A percentile compares a stretch with the other conserved stretches of the same genome.
Evolutionary conservation across 1,140 invertebrate species (phyloP).

Genomic region (Venustaconcha ellipsiformis): DNA sequence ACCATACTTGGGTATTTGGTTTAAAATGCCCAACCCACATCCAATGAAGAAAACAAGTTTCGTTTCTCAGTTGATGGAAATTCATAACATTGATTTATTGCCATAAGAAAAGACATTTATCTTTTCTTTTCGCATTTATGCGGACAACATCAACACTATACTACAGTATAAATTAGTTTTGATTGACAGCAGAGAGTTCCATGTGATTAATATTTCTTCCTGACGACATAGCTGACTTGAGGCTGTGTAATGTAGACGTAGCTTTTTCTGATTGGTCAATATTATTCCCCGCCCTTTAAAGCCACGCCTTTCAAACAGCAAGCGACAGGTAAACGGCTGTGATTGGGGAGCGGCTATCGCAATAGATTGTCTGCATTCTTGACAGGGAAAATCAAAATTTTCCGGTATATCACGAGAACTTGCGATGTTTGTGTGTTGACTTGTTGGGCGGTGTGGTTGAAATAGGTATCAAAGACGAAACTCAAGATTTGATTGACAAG

Average conservation of each 20-base stretch:
- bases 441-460: constrained; percentile 28
- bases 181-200: constrained; percentile 36
- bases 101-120: constrained; percentile 26
- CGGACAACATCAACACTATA: constrained; percentile 29
- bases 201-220: constrained; percentile 33
- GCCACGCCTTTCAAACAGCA: constrained; percentile 15
- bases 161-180: constrained; percentile 38
- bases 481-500: constrained; percentile 31
- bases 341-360: too few relatives aligned
- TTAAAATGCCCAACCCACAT: too few relatives aligned
- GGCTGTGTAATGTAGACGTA: constrained; percentile 4
- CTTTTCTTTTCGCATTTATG: constrained; percentile 34
- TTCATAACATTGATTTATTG: constrained; percentile 5
- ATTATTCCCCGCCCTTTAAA: constrained; percentile 9
- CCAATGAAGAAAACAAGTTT: too few relatives aligned
- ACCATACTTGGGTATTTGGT: too few relatives aligned
- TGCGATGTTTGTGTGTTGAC: constrained; percentile 1
- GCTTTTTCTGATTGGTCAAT: constrained; percentile 13
- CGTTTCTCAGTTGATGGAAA: too few relatives aligned
- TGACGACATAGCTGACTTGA: constrained; percentile 31
- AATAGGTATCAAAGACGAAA: constrained; percentile 22
- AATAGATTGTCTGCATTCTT: too few relatives aligned
- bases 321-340: too few relatives aligned
- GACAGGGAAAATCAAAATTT: too few relatives aligned
- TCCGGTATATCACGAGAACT: too few relatives aligned